These are phyloP conservation scores for Aradophagus sp. DNA, from an alignment of 1,140 invertebrate genomes.

Conservation along the genomic window DNA sequence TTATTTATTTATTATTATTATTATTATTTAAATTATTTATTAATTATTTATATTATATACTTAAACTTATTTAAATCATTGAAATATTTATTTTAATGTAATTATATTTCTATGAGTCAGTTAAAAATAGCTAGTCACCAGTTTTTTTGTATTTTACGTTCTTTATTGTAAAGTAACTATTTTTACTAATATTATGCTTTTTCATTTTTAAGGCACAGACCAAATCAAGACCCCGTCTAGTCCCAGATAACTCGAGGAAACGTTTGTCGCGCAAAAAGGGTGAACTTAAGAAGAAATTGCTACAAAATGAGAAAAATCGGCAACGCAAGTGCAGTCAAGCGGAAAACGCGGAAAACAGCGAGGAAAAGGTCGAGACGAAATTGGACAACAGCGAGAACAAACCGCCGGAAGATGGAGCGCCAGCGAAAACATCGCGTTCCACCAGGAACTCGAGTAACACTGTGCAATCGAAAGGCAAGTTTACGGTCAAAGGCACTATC, in stretches of 20 bases:
- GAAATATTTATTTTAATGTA: too few relatives aligned
- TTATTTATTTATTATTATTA: too few relatives aligned
- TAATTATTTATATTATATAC: too few relatives aligned
- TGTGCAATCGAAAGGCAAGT: constrained; percentile 11
- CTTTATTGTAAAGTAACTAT: too few relatives aligned
- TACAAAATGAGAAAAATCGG: constrained; percentile 71
- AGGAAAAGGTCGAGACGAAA: constrained; percentile 44
- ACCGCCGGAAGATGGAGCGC: constrained; percentile 1
- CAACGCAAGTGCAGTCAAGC: constrained; percentile 66
- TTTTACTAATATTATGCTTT: neutral
- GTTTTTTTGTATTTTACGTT: too few relatives aligned
- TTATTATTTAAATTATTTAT: too few relatives aligned
- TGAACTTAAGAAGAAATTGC: constrained; percentile 65
- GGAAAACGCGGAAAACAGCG: constrained; percentile 64
- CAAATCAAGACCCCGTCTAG: constrained; percentile 58
- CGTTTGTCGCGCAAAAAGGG: constrained; percentile 65
- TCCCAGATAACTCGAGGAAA: constrained; percentile 58
- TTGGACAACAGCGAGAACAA: constrained; percentile 11
- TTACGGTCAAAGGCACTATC: constrained; percentile 15
- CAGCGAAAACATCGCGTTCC: constrained; percentile 14
- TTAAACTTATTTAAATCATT: too few relatives aligned
- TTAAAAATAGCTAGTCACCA: too few relatives aligned
- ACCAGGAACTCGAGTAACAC: constrained; percentile 28
- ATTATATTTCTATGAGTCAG: too few relatives aligned
- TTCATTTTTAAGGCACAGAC: constrained; percentile 65